phyloP scores from a whole-genome alignment of 2,888 invertebrate genomes.

The Phyllotreta striolata region DNA sequence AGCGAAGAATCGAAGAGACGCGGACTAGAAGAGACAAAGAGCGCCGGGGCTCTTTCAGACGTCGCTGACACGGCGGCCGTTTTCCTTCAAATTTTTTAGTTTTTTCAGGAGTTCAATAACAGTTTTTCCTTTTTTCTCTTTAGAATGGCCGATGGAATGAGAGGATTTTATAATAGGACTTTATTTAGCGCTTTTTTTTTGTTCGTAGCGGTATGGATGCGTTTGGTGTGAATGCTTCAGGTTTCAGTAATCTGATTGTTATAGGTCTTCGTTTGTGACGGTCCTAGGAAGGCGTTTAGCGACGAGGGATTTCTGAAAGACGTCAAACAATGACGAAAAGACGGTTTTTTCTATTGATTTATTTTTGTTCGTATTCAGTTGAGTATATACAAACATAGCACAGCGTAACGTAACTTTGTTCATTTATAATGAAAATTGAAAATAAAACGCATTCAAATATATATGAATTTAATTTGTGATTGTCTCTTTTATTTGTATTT shows the following conservation, averaged over 20 bases:
- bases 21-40: constrained; percentile 49
- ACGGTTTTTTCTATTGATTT: too few relatives aligned
- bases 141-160: constrained; percentile 25
- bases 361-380: too few relatives aligned
- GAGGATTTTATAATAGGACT: constrained; percentile 6
- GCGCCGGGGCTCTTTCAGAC: constrained; percentile 50
- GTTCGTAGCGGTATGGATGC: neutral
- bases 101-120: constrained; percentile 39
- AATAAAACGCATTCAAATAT: too few relatives aligned
- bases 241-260: constrained; percentile 46
- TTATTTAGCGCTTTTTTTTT: constrained; percentile 17
- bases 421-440: too few relatives aligned
- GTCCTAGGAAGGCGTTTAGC: neutral
- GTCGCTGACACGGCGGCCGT: constrained; percentile 48
- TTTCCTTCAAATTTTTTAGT: constrained; percentile 41
- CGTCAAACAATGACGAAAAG: too few relatives aligned
- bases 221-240: constrained; percentile 26
- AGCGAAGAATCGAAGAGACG: constrained; percentile 76
- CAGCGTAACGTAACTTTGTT: too few relatives aligned
- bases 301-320: too few relatives aligned
- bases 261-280: constrained; percentile 40
- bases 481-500: too few relatives aligned
- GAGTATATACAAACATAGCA: too few relatives aligned
- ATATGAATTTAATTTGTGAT: too few relatives aligned
- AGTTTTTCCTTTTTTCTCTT: constrained; percentile 36